Evolutionary conservation across 1,140 invertebrate genomes (phyloP), one percentile per base, ranked within the genome.

Genomic region (Antheraea mylitta): DNA sequence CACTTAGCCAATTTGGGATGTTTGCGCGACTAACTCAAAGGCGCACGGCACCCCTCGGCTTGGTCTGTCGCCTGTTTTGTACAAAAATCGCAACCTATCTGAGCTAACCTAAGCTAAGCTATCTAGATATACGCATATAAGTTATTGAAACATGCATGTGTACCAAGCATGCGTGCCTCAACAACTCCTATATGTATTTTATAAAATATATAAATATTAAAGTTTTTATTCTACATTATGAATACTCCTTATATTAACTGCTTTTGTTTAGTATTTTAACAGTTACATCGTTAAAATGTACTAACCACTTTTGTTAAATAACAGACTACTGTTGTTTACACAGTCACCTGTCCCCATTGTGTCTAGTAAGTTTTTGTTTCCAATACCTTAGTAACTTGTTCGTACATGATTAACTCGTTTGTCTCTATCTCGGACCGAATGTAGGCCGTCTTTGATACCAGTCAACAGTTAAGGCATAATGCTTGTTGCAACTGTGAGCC

Each of bases 401-500:
- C 61, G 18, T 13, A 11, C n/a, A 37, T 30, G 10, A 30, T 16
- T 36, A 79, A 75, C 75, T 85, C 66, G 85, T 88, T 86, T 86
- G 85, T 86, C 82, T 83, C 63, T 74, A 76, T 68, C 73, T 61
- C 19, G 63, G 67, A 53, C 42, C 68, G 75, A 82, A 87, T 87
- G 85, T 88, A 80, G 78, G 83, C 75, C 83, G 76, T 59, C 74
- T 48, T 59, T 45, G 60, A 67, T 58, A 74, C 76, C 77, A 72
- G 16, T 78, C 88, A 90, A 90, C 88, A 86, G 88, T 90, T 70
- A 73, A 72, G 72, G 66, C 80, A 90, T 85, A 90, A 89, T 87
- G 78, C 80, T 75, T 85, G 80, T 85, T 85, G 80, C 82, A 84
- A 81, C 70, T 75, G 58, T 78, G 85, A 84, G 74, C 87, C 68